Base-by-base conservation (phyloP, 1,140 invertebrate species). In the Drosophila fuyamai region DNA sequence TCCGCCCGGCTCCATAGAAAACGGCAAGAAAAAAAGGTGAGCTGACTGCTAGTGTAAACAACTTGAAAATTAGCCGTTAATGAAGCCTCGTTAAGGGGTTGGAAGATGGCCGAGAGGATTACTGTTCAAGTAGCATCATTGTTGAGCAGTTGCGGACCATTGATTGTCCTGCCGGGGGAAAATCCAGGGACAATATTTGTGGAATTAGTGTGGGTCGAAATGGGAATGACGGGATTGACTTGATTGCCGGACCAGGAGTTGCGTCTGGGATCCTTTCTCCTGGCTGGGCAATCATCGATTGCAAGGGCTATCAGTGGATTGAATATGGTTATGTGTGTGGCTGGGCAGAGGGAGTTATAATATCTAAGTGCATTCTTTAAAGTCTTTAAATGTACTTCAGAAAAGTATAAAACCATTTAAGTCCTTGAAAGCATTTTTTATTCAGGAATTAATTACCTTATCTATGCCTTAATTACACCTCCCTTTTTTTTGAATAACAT, bases 11-110 rank as follows among this genome's bases (percentile, higher is more conserved):
- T 55, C 29, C 44, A 67, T 73, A 57, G 76, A 63, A 72, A 76
- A 63, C 54, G 51, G 71, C 76, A 44, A 23, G 41, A 55, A 41
- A 59, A 59, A 55, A 62, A 73, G 61, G 70, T 66, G 77, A 80
- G 81, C 55, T 67, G 66, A 63, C 68, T 56, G 61, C 36, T 65
- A 80, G 73, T 88, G 80, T 88, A 88, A 88, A 89, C 84, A 88
- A 89, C 76, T 88, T 80, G 77, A 81, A 88, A 88, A 88, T 88
- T 88, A 88, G 77, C 84, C 75, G 76, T 79, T 88, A 89, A 90
- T 89, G 73, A 90, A 88, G 84, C 67, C 84, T 89, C 76, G 80
- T 88, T 77, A 80, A 71, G 53, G 71, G 76, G 58, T 79, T 46
- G 38, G 40, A 29, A 59, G 51, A 29, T 47, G 18, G 43, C 35